Evolutionary conservation across 1,140 invertebrate species (phyloP).

Genomic region (Drosophila lacteicornis): DNA sequence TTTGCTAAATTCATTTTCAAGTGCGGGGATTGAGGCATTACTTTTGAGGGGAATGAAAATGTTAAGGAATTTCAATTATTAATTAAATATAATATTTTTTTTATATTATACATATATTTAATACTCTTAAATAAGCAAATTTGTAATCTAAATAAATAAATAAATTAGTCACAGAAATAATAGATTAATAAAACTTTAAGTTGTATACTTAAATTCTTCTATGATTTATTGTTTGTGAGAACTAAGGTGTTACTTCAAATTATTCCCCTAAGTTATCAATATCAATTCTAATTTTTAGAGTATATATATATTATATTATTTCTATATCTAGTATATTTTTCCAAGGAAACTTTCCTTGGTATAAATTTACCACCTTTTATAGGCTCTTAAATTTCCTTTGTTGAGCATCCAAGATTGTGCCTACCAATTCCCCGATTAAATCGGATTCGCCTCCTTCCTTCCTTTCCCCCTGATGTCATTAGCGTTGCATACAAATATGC

Average conservation of each 20-base stretch:
- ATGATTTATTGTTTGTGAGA: too few species aligned
- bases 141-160: too few species aligned
- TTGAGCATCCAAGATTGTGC: conserved; percentile 18
- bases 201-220: too few species aligned
- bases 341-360: too few species aligned
- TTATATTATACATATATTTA: too few species aligned
- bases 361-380: too few species aligned
- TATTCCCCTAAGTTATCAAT: too few species aligned
- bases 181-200: too few species aligned
- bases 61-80: neutral
- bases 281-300: neutral
- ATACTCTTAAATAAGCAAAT: too few species aligned
- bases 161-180: too few species aligned
- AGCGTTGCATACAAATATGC: conserved; percentile 69
- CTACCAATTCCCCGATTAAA: conserved; percentile 10
- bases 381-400: neutral
- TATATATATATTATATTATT: neutral
- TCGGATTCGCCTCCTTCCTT: conserved; percentile 17
- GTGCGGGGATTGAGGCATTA: neutral
- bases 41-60: neutral
- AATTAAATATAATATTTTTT: too few species aligned
- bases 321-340: neutral
- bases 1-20: conserved; percentile 15
- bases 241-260: too few species aligned
- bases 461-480: conserved; percentile 54